Evolutionary conservation across 1,140 invertebrate genomes (phyloP).

Genomic region (Drosophila busckii): DNA sequence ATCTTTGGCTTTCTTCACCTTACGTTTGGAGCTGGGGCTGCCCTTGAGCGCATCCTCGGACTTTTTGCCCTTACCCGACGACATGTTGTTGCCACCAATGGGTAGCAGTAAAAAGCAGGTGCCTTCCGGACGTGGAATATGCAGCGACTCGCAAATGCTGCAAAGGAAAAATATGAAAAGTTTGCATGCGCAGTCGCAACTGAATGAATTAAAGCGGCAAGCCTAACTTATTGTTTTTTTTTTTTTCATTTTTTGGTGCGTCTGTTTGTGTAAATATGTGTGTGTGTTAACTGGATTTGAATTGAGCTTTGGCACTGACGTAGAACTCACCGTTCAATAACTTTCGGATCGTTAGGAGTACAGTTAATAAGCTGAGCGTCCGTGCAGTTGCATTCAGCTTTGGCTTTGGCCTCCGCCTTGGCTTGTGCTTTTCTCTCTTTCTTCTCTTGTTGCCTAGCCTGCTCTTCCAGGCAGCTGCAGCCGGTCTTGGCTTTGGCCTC

Average conservation of each 20-base stretch:
- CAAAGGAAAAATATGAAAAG: background rate
- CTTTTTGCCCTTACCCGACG: background rate
- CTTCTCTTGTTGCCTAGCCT: background rate
- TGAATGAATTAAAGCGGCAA: background rate
- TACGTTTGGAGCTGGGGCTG: background rate
- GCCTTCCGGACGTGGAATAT: constrained; percentile 16
- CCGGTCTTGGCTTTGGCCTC: background rate
- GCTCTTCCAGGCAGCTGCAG: too few species aligned
- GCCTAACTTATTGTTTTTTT: constrained; percentile 4
- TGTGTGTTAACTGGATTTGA: background rate
- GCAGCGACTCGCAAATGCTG: constrained; percentile 35
- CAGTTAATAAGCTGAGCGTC: constrained; percentile 4
- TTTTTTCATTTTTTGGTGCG: background rate
- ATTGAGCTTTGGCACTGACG: constrained; percentile 18
- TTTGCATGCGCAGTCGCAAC: constrained; percentile 11
- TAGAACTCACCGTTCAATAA: constrained; percentile 48
- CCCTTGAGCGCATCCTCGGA: background rate
- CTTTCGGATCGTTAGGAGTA: background rate
- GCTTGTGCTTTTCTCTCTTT: background rate
- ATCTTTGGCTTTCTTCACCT: background rate
- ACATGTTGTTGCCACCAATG: constrained; percentile 8
- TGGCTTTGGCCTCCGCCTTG: background rate
- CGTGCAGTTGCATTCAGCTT: too few species aligned
- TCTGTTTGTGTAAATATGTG: background rate
- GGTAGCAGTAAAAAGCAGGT: too few species aligned